These are phyloP conservation scores for Pica pica DNA, from an alignment of 2,113 vertebrate genomes.

Conservation along the genomic window DNA sequence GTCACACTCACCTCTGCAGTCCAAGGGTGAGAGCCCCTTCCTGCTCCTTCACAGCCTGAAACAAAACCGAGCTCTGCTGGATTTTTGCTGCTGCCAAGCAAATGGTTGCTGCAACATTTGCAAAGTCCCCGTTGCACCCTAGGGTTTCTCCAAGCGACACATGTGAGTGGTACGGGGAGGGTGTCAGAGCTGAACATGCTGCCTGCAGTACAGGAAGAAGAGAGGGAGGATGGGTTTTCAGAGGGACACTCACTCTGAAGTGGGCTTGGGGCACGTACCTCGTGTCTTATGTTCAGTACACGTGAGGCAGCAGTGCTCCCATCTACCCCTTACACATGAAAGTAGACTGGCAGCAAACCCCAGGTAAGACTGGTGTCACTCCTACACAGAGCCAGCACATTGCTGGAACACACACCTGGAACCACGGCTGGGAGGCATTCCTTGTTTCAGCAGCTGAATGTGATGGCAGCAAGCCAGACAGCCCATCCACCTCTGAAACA, in stretches of 20 bases:
- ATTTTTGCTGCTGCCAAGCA: background rate
- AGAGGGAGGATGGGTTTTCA: background rate
- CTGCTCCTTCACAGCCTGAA: background rate
- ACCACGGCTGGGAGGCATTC: background rate
- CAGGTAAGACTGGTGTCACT: background rate
- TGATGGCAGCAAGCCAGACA: background rate
- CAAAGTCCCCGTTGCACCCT: accelerated
- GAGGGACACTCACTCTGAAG: background rate
- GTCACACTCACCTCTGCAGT: background rate
- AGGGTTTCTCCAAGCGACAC: accelerated
- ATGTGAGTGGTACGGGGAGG: background rate
- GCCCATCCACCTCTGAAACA: accelerated
- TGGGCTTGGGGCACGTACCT: accelerated
- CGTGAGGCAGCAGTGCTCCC: accelerated
- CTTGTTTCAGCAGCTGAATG: background rate
- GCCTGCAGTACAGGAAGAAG: background rate
- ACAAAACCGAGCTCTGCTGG: accelerated
- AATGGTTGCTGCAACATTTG: background rate
- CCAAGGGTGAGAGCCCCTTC: background rate
- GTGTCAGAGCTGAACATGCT: background rate
- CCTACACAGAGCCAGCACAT: accelerated
- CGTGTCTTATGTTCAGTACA: accelerated
- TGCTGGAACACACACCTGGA: background rate
- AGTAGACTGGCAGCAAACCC: background rate
- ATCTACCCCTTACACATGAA: accelerated